Base-by-base conservation (phyloP, 1,140 invertebrate genomes). In the Proales similis region DNA sequence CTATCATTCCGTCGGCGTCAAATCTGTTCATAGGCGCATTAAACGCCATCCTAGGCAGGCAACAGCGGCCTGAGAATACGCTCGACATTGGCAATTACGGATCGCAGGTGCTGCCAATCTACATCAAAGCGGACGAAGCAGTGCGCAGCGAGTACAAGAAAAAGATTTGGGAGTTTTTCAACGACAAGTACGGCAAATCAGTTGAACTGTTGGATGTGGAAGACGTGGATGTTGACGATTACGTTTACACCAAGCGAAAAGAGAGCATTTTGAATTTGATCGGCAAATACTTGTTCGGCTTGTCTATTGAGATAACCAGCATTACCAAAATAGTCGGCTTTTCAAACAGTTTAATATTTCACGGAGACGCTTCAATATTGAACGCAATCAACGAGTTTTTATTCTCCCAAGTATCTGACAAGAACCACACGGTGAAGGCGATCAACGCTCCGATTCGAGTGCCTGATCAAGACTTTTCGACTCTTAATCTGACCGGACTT, bases 1-100 rank as follows among this genome's bases (percentile, higher is more conserved):
- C 9, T 19, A 12, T 46, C 1, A 29, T 61, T 6, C 57, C 57
- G n/a, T 57, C 51, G n/a, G 45, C 51, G 27, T 57, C 51, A 39
- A 19, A 24, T n/a, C 9, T 57, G 11, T 29, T 57, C 4, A 20
- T 42, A 1, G 33, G 45, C 20, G 45, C 51, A 0, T 7, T 57
- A 1, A 42, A 57, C 11, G 30, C 36, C 5, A 29, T 30, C 20
- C 45, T 57, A 11, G 36, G 51, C 4, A 22, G 51, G 14, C 26
- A 57, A 42, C 17, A 24, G 11, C 39, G 39, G 7, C 33, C 26
- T 29, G 17, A 36, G 14, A 19, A 24, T 20, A 24, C 17, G 4
- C 32, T 57, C n/a, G 22, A 24, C 7, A n/a, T 43, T 22, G 22
- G 26, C 12, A 57, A 42, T 26, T 57, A 57, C 20, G 38, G 51